These are phyloP conservation scores for Eurystomus glaucurus DNA, from an alignment of 2,797 vertebrate genomes.

Conservation along the genomic window DNA sequence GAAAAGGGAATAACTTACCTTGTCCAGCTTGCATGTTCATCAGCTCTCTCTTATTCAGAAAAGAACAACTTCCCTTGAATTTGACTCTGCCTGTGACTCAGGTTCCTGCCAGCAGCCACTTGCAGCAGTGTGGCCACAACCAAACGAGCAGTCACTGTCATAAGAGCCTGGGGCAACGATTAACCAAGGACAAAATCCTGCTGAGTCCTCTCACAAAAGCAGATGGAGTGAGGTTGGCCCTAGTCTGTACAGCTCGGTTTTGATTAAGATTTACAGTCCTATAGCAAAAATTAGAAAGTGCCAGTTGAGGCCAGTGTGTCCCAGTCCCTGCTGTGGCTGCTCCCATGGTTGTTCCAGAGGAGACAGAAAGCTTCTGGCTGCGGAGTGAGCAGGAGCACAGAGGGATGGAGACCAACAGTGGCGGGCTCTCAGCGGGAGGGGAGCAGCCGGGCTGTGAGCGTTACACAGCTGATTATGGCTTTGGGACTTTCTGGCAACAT, in stretches of 20 bases:
- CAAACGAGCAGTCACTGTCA: neutral
- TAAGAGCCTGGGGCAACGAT: neutral
- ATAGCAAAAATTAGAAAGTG: neutral
- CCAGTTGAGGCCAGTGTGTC: neutral
- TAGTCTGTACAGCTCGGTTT: neutral
- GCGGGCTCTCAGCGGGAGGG: neutral
- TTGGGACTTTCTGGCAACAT: neutral
- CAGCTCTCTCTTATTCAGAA: neutral
- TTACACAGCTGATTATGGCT: neutral
- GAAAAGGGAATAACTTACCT: neutral
- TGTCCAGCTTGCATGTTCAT: neutral
- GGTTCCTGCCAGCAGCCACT: neutral
- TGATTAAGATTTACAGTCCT: neutral
- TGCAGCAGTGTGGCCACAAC: neutral
- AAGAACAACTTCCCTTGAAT: neutral
- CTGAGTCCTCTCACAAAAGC: neutral
- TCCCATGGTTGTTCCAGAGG: neutral
- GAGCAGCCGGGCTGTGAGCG: neutral
- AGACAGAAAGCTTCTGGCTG: neutral
- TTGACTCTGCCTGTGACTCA: neutral
- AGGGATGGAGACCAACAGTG: accelerated
- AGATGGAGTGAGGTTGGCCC: neutral
- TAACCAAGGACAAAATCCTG: neutral
- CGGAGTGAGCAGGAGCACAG: neutral
- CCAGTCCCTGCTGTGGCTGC: accelerated